These are phyloP conservation scores for Rhincodon typus DNA, from an alignment of 2,797 vertebrate species.

Conservation along the genomic window DNA sequence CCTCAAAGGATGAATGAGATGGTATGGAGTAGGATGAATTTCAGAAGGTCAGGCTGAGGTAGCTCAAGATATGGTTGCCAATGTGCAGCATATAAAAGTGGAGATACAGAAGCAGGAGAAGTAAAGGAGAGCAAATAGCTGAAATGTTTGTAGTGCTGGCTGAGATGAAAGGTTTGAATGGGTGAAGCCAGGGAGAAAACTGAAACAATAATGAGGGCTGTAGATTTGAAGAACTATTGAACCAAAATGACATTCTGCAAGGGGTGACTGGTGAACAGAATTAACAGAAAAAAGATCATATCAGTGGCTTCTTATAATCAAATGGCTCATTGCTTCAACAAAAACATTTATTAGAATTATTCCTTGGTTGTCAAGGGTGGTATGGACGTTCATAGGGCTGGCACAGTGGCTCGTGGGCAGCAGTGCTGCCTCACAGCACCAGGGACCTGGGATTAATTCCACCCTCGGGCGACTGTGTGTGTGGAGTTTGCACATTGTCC, in stretches of 20 bases:
- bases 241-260: not conserved
- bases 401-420: too few relatives aligned
- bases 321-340: not conserved
- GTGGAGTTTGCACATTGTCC: too few relatives aligned
- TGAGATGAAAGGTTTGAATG: not conserved
- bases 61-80: not conserved
- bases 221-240: not conserved
- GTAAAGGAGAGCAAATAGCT: not conserved
- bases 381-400: too few relatives aligned
- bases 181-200: not conserved
- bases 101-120: not conserved
- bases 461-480: too few relatives aligned
- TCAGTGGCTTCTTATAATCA: not conserved
- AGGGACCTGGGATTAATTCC: too few relatives aligned
- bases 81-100: not conserved
- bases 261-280: not conserved
- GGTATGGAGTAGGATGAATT: not conserved
- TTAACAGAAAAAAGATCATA: not conserved
- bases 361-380: not conserved
- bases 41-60: not conserved
- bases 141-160: not conserved
- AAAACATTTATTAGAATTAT: not conserved
- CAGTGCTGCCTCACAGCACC: too few relatives aligned
- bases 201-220: not conserved
- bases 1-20: not conserved